These are phyloP conservation scores for Ochropacha duplaris DNA, from an alignment of 2,888 invertebrate species.

Conservation along the genomic window DNA sequence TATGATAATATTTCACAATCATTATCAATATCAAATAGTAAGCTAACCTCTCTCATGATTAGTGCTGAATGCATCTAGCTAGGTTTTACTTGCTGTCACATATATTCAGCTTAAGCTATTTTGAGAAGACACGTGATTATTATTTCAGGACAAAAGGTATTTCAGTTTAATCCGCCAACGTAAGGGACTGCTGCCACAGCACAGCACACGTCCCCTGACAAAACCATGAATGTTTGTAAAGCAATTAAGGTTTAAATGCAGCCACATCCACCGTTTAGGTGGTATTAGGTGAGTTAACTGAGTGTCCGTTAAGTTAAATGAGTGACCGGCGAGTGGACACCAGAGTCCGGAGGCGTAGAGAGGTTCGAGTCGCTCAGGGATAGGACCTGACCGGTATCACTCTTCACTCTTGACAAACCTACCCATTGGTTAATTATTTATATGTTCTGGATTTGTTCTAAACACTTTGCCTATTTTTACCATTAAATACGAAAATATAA, in stretches of 20 bases:
- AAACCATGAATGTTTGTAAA: not conserved
- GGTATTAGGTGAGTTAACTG: not conserved
- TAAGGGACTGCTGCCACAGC: not conserved
- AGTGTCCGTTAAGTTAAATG: not conserved
- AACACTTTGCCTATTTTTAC: too few relatives aligned
- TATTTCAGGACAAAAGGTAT: not conserved
- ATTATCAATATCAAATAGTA: too few relatives aligned
- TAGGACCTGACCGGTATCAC: conserved; percentile 41
- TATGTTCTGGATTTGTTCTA: too few relatives aligned
- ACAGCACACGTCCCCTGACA: not conserved
- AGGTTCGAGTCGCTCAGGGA: conserved; percentile 42
- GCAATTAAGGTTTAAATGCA: not conserved
- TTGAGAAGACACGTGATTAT: not conserved
- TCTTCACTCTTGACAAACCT: conserved; percentile 46
- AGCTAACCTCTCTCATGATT: too few relatives aligned
- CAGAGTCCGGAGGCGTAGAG: conserved; percentile 23
- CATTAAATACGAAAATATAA: too few relatives aligned
- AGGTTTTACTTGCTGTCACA: not conserved
- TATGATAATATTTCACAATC: too few relatives aligned
- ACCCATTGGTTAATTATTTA: conserved; percentile 42
- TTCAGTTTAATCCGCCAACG: not conserved
- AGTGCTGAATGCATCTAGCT: too few relatives aligned
- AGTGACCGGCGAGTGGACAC: not conserved
- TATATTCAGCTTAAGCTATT: not conserved
- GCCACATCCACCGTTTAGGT: not conserved